Evolutionary conservation across 30 jellyfish, hydroid and myxozoan species (phyloP).

Genomic region (Chironex yamaguchii): DNA sequence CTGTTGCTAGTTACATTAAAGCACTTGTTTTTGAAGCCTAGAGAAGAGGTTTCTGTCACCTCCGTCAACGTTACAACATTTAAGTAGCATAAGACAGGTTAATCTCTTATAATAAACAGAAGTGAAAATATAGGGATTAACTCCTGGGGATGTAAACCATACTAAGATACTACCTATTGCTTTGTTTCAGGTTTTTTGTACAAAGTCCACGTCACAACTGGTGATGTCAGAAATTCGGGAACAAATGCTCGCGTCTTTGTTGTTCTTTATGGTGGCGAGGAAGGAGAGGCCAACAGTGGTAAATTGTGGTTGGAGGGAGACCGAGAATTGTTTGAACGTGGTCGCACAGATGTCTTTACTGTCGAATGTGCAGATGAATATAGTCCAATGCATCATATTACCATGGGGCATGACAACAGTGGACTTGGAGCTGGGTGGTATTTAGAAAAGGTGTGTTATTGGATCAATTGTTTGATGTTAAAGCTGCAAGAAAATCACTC

Average conservation of each 20-base stretch:
- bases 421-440: constrained; percentile 98
- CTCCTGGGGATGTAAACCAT: neutral
- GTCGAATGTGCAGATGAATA: constrained; percentile 93
- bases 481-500: too few species aligned
- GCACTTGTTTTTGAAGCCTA: too few species aligned
- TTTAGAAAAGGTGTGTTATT: constrained; percentile 80
- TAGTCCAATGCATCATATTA: constrained; percentile 92
- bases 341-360: constrained; percentile 86
- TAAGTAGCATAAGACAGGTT: too few species aligned
- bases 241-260: constrained; percentile 95
- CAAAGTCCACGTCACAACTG: constrained; percentile 90
- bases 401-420: constrained; percentile 95
- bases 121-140: neutral
- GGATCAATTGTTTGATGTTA: too few species aligned
- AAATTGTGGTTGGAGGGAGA: constrained; percentile 89
- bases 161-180: too few species aligned
- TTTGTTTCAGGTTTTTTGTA: constrained; percentile 78
- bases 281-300: constrained; percentile 95
- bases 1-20: too few species aligned
- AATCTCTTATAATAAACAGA: too few species aligned
- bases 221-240: constrained; percentile 95
- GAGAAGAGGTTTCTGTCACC: too few species aligned
- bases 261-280: constrained; percentile 86
- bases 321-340: constrained; percentile 86
- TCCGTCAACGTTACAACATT: too few species aligned